Evolutionary conservation across 2,888 invertebrate species (phyloP).

Genomic region (Achlya flavicornis): DNA sequence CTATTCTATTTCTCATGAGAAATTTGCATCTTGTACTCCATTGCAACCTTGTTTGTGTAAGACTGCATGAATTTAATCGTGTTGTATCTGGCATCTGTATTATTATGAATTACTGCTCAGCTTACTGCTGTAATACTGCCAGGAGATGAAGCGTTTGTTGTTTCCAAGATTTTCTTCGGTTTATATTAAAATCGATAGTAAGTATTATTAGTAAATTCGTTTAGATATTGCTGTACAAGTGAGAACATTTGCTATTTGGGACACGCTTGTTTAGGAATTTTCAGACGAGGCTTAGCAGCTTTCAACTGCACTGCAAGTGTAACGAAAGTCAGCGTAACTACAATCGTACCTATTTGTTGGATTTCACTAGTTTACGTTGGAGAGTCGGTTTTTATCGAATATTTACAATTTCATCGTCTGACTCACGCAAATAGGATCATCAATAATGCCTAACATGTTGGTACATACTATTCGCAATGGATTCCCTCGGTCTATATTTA

Average conservation of each 20-base stretch:
- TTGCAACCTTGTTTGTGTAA: not conserved
- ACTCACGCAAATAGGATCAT: slow-evolving; percentile 47
- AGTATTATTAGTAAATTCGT: not conserved
- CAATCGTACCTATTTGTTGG: slow-evolving; percentile 16
- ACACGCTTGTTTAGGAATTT: not conserved
- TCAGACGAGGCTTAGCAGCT: too few species aligned
- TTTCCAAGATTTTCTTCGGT: not conserved
- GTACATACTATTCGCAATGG: slow-evolving; percentile 65
- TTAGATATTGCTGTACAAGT: not conserved
- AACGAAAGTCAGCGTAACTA: not conserved
- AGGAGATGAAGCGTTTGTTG: slow-evolving; percentile 5
- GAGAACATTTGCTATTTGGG: not conserved
- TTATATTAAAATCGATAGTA: slow-evolving; percentile 3
- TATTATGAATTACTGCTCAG: not conserved
- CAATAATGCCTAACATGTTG: slow-evolving; percentile 37
- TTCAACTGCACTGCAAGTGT: not conserved
- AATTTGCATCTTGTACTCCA: not conserved
- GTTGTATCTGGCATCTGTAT: not conserved
- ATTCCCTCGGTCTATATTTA: slow-evolving; percentile 75
- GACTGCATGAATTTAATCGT: not conserved
- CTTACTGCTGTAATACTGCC: not conserved
- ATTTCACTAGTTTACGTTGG: slow-evolving; percentile 12
- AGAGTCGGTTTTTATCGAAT: slow-evolving; percentile 24
- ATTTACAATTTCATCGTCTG: slow-evolving; percentile 45
- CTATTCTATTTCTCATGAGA: not conserved